Conservation (phyloP, 1,140 invertebrate genomes). For the Panagrolaimus sp. region DNA sequence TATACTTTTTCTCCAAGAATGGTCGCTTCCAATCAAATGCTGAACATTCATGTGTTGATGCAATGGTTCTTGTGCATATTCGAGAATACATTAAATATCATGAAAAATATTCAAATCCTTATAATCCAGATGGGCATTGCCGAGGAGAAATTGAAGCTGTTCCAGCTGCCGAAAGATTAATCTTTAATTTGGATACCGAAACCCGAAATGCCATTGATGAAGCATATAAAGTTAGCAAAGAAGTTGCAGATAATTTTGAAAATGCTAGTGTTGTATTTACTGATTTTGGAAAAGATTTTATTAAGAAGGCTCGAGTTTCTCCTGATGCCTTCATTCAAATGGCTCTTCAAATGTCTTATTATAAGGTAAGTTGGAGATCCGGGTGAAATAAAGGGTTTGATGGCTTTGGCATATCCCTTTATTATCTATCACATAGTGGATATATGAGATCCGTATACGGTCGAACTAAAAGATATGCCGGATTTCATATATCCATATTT, state of each 20-base stretch:
- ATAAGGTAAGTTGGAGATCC: conserved; percentile 19
- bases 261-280: conserved; percentile 39
- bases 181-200: conserved; percentile 24
- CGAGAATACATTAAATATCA: conserved; percentile 48
- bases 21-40: conserved; percentile 39
- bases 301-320: conserved; percentile 61
- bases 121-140: conserved; percentile 40
- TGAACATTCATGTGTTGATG: conserved; percentile 43
- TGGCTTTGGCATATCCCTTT: too few species aligned
- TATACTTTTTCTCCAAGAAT: conserved; percentile 42
- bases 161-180: conserved; percentile 18
- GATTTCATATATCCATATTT: too few species aligned
- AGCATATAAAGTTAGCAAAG: conserved; percentile 27
- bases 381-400: conserved; percentile 1
- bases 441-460: too few species aligned
- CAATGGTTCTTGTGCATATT: conserved; percentile 44
- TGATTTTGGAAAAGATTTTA: conserved; percentile 46
- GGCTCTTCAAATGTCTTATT: conserved; percentile 61
- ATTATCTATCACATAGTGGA: too few species aligned
- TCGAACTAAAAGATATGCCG: too few species aligned
- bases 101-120: conserved; percentile 30
- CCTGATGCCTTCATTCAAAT: conserved; percentile 64
- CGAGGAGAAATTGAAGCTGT: conserved; percentile 18
- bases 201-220: conserved; percentile 35
- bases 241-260: conserved; percentile 39